A percentile compares a stretch with the other conserved stretches of the same genome.
Evolutionary conservation across 1,140 invertebrate species (phyloP).

Genomic region (Tyrophagus putrescentiae): DNA sequence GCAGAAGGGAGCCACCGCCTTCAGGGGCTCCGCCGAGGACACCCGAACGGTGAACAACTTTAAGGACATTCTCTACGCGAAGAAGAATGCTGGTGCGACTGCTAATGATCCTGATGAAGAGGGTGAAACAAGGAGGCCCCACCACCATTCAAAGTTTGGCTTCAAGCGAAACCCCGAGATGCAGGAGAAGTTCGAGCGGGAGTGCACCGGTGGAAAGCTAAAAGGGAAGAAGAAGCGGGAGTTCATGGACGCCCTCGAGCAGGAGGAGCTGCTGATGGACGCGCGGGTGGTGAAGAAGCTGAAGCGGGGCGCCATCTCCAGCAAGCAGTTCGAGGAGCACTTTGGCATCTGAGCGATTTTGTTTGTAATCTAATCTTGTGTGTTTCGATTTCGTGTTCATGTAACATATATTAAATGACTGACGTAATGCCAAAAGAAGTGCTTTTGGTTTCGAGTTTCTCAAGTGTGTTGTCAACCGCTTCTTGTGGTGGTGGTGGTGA

Average conservation of each 20-base stretch:
- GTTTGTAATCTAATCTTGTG: too few species aligned
- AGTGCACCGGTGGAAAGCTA: conserved; percentile 35
- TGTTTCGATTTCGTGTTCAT: too few species aligned
- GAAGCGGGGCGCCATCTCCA: conserved; percentile 57
- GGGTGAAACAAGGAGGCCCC: conserved; percentile 54
- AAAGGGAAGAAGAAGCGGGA: conserved; percentile 38
- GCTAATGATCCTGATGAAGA: conserved; percentile 55
- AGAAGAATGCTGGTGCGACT: not conserved
- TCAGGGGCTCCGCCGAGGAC: conserved; percentile 52
- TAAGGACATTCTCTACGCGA: conserved; percentile 42
- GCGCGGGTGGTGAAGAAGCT: conserved; percentile 69
- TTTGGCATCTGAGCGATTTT: conserved; percentile 22
- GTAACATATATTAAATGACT: too few species aligned
- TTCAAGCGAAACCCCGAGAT: conserved; percentile 41
- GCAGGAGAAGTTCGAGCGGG: conserved; percentile 43
- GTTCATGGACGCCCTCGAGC: conserved; percentile 50
- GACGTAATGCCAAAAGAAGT: too few species aligned
- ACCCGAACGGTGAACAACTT: conserved; percentile 47
- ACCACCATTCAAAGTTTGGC: conserved; percentile 1
- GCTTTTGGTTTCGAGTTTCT: too few species aligned
- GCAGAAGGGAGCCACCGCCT: conserved; percentile 49
- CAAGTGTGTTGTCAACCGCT: too few species aligned
- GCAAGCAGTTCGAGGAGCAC: conserved; percentile 22
- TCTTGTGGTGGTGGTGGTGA: too few species aligned
- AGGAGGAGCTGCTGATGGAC: conserved; percentile 67